These are phyloP conservation scores for Muschampia plurimacula DNA, from an alignment of 2,888 invertebrate genomes.

Conservation along the genomic window DNA sequence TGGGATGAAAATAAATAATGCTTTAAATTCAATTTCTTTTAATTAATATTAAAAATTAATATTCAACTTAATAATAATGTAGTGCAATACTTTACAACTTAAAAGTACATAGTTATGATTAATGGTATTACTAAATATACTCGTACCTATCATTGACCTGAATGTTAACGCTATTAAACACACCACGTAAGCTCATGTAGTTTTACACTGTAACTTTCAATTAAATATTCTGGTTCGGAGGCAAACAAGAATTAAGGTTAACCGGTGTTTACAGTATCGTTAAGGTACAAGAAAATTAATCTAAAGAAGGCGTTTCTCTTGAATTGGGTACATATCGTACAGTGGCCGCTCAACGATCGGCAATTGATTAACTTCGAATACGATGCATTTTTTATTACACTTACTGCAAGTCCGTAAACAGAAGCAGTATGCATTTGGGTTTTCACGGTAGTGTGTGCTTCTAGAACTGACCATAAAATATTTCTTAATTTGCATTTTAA, in stretches of 20 bases:
- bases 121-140: constrained; percentile 2
- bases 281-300: constrained; percentile 18
- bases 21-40: too few relatives aligned
- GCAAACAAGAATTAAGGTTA: constrained; percentile 16
- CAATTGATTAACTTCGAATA: constrained; percentile 11
- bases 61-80: too few relatives aligned
- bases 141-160: background rate
- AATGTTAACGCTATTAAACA: background rate
- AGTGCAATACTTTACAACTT: background rate
- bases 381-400: constrained; percentile 10
- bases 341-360: constrained; percentile 11
- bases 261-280: constrained; percentile 14
- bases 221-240: background rate
- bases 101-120: background rate
- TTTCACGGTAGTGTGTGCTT: background rate
- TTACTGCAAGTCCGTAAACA: constrained; percentile 10
- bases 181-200: background rate
- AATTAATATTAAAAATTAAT: too few relatives aligned
- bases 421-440: constrained; percentile 12
- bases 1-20: too few relatives aligned
- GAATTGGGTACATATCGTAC: constrained; percentile 22
- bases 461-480: background rate
- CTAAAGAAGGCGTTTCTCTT: constrained; percentile 23
- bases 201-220: constrained; percentile 7
- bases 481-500: background rate